Percentiles rank a stretch among this genome's conserved stretches.
Conservation (phyloP, 2,113 vertebrate genomes). For the Balaeniceps rex region DNA sequence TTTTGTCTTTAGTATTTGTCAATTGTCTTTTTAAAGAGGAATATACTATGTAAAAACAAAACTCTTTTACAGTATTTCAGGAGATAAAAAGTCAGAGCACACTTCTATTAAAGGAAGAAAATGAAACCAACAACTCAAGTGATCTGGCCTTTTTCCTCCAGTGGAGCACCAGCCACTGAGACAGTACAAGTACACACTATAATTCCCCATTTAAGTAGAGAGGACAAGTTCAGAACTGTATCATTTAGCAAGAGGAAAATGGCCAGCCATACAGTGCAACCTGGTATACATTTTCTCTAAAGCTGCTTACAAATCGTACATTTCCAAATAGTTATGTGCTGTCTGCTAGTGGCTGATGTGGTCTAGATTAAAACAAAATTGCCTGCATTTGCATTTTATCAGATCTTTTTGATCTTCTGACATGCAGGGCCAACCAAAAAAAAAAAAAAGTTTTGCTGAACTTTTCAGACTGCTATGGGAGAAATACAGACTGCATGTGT, state of each 20-base stretch:
- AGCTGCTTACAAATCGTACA: neutral
- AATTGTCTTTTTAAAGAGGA: neutral
- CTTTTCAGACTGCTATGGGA: neutral
- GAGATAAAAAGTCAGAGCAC: neutral
- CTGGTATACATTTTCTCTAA: neutral
- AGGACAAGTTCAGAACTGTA: neutral
- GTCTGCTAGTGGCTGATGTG: neutral
- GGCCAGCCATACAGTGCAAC: neutral
- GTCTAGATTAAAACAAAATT: neutral
- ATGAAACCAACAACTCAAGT: neutral
- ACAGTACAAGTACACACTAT: neutral
- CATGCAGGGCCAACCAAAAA: neutral
- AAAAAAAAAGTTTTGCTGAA: neutral
- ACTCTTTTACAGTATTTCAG: neutral
- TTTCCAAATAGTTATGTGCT: neutral
- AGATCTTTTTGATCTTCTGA: neutral
- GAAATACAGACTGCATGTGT: neutral
- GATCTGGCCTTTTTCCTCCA: neutral
- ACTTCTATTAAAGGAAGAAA: neutral
- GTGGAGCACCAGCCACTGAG: neutral
- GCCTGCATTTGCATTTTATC: constrained; percentile 34
- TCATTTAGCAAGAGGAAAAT: constrained; percentile 15
- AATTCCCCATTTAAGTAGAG: neutral
- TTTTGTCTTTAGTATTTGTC: neutral
- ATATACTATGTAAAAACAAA: neutral